Conservation (phyloP, 2,888 invertebrate species). For the Dorcus parallelipipedus region DNA sequence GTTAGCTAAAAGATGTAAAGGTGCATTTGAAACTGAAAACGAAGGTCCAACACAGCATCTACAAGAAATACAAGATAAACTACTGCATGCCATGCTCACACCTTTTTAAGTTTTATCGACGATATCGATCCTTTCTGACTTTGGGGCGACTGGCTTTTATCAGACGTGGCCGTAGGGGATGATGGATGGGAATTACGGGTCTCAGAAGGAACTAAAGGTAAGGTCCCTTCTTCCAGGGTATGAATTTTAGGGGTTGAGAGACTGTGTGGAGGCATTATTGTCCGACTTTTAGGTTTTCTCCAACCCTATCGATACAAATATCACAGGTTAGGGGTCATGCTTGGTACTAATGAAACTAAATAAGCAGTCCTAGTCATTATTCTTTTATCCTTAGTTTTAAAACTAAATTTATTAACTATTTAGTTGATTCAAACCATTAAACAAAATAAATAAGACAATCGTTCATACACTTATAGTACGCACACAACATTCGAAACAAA, state of each 20-base stretch:
- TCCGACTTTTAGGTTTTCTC: constrained; percentile 76
- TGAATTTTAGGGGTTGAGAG: constrained; percentile 55
- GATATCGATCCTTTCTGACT: constrained; percentile 54
- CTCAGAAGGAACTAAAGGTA: constrained; percentile 45
- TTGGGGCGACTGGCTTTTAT: constrained; percentile 52
- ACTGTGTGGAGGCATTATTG: constrained; percentile 65
- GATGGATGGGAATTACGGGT: constrained; percentile 48
- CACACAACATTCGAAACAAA: not conserved
- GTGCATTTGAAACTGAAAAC: no score
- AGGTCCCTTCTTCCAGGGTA: constrained; percentile 45
- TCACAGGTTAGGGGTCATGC: constrained; percentile 31
- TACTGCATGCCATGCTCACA: constrained; percentile 44
- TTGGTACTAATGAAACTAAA: constrained; percentile 10
- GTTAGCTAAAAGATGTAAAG: no score
- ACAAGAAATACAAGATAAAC: constrained; percentile 12
- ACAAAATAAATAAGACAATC: not conserved
- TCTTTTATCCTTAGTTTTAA: not conserved
- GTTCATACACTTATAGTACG: not conserved
- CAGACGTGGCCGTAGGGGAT: constrained; percentile 51
- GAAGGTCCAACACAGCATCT: no score
- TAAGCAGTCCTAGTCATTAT: constrained; percentile 10
- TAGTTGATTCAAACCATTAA: not conserved
- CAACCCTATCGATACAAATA: constrained; percentile 60
- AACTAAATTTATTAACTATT: not conserved
- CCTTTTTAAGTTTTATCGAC: constrained; percentile 53